Evolutionary conservation across 2,888 invertebrate genomes (phyloP).

Genomic region (Philereme vetulata): DNA sequence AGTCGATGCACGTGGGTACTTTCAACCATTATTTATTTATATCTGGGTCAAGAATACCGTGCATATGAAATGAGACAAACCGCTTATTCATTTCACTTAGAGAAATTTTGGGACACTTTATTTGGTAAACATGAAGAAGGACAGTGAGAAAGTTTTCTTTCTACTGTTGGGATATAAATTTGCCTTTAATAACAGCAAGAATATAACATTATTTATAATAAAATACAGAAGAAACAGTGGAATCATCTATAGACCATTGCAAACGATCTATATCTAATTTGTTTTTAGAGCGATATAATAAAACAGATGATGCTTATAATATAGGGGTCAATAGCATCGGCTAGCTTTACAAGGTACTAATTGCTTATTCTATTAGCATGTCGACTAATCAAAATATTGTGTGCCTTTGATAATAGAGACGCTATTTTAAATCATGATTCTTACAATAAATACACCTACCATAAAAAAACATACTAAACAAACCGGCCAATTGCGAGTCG

Average conservation of each 20-base stretch:
- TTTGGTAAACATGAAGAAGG: constrained; percentile 5
- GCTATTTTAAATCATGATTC: not conserved
- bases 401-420: not conserved
- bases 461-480: no score
- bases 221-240: no score
- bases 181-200: no score
- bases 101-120: constrained; percentile 48
- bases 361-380: constrained; percentile 20
- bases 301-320: constrained; percentile 9
- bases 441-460: not conserved
- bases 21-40: constrained; percentile 43
- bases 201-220: no score
- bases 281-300: constrained; percentile 15
- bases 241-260: no score
- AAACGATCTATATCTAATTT: no score
- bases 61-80: constrained; percentile 63
- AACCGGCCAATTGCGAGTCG: no score
- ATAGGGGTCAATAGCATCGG: constrained; percentile 32
- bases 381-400: constrained; percentile 19
- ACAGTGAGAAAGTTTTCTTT: not conserved
- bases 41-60: constrained; percentile 53
- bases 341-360: constrained; percentile 14
- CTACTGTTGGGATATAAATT: not conserved
- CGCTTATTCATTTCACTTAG: constrained; percentile 48
- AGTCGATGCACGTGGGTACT: constrained; percentile 32